phyloP scores from a whole-genome alignment of 2,113 vertebrate genomes.

The Grantiella picta region DNA sequence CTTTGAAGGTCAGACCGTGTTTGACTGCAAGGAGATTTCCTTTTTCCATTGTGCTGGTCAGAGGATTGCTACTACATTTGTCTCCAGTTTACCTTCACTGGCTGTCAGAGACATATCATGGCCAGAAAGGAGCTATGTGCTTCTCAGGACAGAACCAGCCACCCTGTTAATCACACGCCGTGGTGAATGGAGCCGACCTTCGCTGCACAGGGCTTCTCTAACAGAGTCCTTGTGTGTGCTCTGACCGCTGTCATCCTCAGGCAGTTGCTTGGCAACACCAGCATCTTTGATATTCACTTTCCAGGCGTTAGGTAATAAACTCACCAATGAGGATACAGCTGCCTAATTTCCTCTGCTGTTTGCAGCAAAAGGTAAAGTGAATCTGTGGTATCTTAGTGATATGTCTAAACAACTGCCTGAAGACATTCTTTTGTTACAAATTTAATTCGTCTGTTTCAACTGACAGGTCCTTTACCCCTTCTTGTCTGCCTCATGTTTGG shows the following conservation, averaged over 20 bases:
- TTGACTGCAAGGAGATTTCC: not conserved
- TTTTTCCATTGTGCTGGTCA: not conserved
- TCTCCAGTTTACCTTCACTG: not conserved
- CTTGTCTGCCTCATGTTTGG: not conserved
- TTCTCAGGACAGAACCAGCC: not conserved
- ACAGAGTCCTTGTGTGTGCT: not conserved
- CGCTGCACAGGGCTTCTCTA: not conserved
- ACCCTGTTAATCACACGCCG: not conserved
- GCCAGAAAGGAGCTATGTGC: not conserved
- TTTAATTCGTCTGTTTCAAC: slow-evolving; percentile 30
- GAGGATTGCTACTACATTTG: not conserved
- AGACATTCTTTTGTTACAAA: slow-evolving; percentile 48
- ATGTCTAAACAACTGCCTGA: slow-evolving; percentile 53
- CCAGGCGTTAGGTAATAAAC: slow-evolving; percentile 56
- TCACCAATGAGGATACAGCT: slow-evolving; percentile 52
- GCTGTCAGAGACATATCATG: not conserved
- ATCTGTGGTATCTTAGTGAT: slow-evolving; percentile 1
- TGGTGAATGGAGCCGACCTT: not conserved
- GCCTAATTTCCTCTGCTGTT: slow-evolving; percentile 62
- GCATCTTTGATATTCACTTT: slow-evolving; percentile 15
- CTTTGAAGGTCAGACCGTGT: not conserved
- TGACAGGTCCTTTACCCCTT: slow-evolving; percentile 10
- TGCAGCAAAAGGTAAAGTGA: slow-evolving; percentile 47
- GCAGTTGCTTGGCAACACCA: slow-evolving; percentile 73
- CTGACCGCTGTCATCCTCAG: not conserved